Conservation (phyloP, 2,113 vertebrate genomes). For the Smithornis capensis region DNA sequence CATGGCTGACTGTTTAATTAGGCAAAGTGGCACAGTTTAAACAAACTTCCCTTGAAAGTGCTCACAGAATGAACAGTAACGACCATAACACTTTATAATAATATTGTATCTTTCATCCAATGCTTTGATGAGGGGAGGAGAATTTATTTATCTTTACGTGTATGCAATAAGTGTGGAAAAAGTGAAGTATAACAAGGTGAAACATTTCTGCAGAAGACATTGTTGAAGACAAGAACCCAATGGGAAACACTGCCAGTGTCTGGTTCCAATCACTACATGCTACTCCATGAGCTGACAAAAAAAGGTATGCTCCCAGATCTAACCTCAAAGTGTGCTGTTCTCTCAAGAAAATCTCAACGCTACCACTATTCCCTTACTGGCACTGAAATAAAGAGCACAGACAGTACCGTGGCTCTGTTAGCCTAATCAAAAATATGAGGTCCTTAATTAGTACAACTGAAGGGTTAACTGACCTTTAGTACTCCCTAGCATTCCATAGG, state of each 20-base stretch:
- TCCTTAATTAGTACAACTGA: background rate
- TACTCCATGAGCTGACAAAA: background rate
- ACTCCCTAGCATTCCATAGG: background rate
- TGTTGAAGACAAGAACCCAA: background rate
- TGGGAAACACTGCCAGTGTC: background rate
- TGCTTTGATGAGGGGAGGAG: background rate
- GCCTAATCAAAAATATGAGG: background rate
- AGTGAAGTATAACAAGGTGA: background rate
- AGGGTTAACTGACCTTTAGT: background rate
- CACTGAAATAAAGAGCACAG: background rate
- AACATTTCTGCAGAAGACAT: background rate
- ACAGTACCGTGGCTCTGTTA: background rate
- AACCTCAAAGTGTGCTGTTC: background rate
- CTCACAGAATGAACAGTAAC: conserved; percentile 1
- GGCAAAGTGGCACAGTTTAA: background rate
- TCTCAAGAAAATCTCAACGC: background rate
- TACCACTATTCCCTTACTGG: background rate
- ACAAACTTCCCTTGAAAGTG: background rate
- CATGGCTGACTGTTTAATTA: background rate
- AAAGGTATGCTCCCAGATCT: background rate
- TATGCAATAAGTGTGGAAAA: background rate
- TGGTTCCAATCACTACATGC: background rate
- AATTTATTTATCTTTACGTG: background rate
- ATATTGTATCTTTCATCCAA: background rate
- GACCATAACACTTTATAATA: background rate